Base-by-base conservation (phyloP, 2,797 vertebrate genomes). In the Gorsachius magnificus region DNA sequence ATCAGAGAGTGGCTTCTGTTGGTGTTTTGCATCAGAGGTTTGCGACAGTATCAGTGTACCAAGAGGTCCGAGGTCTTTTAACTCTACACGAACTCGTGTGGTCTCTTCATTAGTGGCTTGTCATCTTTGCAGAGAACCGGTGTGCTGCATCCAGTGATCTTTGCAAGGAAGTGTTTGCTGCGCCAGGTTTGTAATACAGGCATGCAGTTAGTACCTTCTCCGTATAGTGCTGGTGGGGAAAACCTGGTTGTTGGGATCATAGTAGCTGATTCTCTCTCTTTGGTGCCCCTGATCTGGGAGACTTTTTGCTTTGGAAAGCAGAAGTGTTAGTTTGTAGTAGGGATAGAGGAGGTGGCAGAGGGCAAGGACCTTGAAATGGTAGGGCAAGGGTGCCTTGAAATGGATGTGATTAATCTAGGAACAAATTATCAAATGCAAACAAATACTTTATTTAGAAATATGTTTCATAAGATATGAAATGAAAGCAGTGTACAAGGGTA, bases 41-140 rank as follows among this genome's bases (percentile, higher is more conserved):
- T 83, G 53, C 4, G 25, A 38, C 17, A 5, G 0, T 33, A n/a
- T 35, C 66, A 5, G 24, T 28, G 38, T 36, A 14, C 26, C 31
- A 25, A 11, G 70, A 69, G 25, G 29, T 79, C 43, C n/a, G 28
- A 21, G 56, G 68, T 66, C 56, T 50, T 57, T 11, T 31, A 38
- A 17, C 18, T 58, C 6, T 29, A 1, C 0, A 43, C 41, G 64
- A 90, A 11, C 38, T 76, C 0, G 0, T 41, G 69, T 1, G 1
- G 16, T 71, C 33, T 64, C 57, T 92, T 46, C 0, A 0, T 35
- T 26, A 21, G 61, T 25, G 54, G 33, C 38, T 68, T 76, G 61
- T 10, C 21, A 18, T 87, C 64, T 63, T 18, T n/a, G 33, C 25
- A 35, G 58, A 21, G 50, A 60, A 9, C 16, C 2, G 15, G 5